Evolutionary conservation across 2,113 vertebrate genomes (phyloP).

Genomic region (Dicrurus megarhynchus): DNA sequence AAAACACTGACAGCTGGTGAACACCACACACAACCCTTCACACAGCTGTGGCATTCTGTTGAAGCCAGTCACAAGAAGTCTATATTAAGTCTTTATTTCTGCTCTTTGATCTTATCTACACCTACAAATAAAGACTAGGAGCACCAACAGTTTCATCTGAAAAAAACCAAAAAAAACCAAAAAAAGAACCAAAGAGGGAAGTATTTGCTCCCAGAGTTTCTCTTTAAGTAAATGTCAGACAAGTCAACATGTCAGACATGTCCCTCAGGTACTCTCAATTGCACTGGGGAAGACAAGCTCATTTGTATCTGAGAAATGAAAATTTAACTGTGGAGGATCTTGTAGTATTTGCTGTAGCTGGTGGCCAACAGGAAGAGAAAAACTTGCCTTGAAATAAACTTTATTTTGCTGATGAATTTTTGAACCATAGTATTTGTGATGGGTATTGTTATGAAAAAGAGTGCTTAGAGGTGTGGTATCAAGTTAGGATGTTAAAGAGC

Average conservation of each 20-base stretch:
- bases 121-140: neutral
- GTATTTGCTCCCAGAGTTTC: neutral
- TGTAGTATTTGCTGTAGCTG: neutral
- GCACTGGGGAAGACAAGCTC: neutral
- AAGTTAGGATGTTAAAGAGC: neutral
- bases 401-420: neutral
- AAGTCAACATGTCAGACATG: neutral
- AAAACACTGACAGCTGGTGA: neutral
- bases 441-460: neutral
- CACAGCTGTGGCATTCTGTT: neutral
- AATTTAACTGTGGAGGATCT: neutral
- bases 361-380: neutral
- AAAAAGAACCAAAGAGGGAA: neutral
- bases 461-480: neutral
- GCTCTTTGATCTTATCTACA: neutral
- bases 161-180: neutral
- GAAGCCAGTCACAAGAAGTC: neutral
- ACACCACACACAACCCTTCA: neutral
- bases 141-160: neutral
- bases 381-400: neutral
- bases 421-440: neutral
- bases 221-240: conserved; percentile 19
- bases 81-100: neutral
- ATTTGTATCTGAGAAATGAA: neutral
- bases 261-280: neutral